A percentile compares a stretch with the other conserved stretches of the same genome.
phyloP scores from a whole-genome alignment of 2,888 invertebrate species.

The Perithous albicinctus region DNA sequence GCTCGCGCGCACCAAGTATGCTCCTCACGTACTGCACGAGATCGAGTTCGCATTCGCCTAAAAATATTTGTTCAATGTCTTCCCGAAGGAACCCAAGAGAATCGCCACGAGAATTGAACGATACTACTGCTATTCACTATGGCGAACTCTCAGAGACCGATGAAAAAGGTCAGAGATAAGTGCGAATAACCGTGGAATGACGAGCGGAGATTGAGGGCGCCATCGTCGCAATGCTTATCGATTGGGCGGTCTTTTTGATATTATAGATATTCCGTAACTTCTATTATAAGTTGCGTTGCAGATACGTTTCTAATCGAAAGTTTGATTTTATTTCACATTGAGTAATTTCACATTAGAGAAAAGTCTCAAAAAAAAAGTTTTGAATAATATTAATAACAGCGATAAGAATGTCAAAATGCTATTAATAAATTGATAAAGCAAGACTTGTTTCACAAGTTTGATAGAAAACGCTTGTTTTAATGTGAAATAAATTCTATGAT shows the following conservation, averaged over 20 bases:
- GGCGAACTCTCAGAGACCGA: slow-evolving; percentile 31
- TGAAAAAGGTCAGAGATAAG: slow-evolving; percentile 34
- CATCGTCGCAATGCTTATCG: slow-evolving; percentile 36
- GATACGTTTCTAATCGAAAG: no score
- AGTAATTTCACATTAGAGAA: no score
- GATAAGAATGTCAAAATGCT: no score
- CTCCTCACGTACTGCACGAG: slow-evolving; percentile 5
- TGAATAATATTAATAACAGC: no score
- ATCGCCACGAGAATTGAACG: slow-evolving; percentile 26
- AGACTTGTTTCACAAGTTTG: no score
- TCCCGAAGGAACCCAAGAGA: neutral
- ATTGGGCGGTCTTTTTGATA: slow-evolving; percentile 57
- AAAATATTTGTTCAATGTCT: slow-evolving; percentile 28
- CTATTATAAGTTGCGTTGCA: no score
- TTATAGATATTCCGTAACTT: no score
- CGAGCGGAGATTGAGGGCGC: slow-evolving; percentile 19
- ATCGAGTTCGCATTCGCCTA: slow-evolving; percentile 52
- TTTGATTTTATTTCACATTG: no score
- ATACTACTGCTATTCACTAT: slow-evolving; percentile 39
- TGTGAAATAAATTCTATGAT: no score
- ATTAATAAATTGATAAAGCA: no score
- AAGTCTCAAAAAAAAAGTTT: no score
- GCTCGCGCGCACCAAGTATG: neutral
- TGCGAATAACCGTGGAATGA: neutral
- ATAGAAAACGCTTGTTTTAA: no score